Evolutionary conservation across 2,113 vertebrate species (phyloP).

Genomic region (Nyctibius bracteatus): DNA sequence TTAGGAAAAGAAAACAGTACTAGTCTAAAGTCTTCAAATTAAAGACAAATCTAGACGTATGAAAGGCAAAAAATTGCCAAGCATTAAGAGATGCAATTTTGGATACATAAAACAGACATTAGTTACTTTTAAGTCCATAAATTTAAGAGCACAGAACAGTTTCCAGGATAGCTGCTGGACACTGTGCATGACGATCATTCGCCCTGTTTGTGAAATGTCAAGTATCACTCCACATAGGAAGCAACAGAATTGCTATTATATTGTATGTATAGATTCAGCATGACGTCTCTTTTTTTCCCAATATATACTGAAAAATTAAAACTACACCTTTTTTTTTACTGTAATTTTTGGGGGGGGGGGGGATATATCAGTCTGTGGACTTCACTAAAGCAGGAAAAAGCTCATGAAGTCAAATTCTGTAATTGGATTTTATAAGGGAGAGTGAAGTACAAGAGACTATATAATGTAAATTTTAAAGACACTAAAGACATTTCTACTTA

Average conservation of each 20-base stretch:
- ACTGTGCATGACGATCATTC: background rate
- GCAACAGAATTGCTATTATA: background rate
- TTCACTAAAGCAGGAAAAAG: background rate
- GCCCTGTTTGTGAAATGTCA: background rate
- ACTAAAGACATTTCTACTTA: background rate
- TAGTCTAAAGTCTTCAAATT: background rate
- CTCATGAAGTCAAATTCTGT: background rate
- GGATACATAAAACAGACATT: background rate
- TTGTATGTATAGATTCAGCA: background rate
- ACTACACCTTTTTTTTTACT: background rate
- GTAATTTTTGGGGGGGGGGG: background rate
- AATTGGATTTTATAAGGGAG: background rate
- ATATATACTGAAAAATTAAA: background rate
- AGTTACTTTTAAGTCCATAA: background rate
- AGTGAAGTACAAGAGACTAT: background rate
- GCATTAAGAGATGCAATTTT: background rate
- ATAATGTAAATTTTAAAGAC: background rate
- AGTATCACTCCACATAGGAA: background rate
- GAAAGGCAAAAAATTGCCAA: background rate
- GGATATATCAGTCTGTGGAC: background rate
- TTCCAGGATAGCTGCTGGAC: background rate
- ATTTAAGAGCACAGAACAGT: background rate
- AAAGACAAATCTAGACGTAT: background rate
- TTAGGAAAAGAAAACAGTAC: background rate
- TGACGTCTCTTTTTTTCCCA: background rate